These are phyloP conservation scores for Bolborhynchus lineola DNA, from an alignment of 2,113 vertebrate species.

Conservation along the genomic window DNA sequence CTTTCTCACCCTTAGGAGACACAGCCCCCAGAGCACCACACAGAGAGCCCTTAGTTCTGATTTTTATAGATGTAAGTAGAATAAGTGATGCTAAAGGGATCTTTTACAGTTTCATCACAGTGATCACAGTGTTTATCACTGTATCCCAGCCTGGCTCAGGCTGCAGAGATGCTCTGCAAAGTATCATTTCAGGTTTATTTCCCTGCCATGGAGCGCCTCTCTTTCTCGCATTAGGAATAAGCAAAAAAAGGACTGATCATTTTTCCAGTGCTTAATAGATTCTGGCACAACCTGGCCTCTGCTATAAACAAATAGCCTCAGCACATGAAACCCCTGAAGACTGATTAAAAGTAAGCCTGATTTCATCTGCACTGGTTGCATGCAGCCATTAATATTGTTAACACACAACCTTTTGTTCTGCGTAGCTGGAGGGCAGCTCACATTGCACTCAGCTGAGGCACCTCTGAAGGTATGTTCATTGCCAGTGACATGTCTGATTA, in stretches of 20 bases:
- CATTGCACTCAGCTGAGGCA: neutral
- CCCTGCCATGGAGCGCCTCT: neutral
- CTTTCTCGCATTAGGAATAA: neutral
- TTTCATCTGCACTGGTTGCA: conserved; percentile 37
- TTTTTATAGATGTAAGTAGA: neutral
- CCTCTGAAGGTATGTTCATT: conserved; percentile 1
- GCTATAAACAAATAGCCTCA: conserved; percentile 43
- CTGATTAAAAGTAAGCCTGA: conserved; percentile 52
- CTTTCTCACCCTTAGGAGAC: neutral
- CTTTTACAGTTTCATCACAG: neutral
- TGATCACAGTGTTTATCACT: neutral
- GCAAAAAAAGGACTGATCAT: neutral
- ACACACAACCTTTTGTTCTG: conserved; percentile 53
- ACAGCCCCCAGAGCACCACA: neutral
- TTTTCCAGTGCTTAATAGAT: conserved; percentile 17
- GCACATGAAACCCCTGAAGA: conserved; percentile 22
- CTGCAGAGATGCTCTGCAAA: neutral
- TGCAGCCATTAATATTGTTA: conserved; percentile 51
- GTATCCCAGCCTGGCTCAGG: neutral
- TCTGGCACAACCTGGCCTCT: conserved; percentile 36
- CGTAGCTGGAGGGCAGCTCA: conserved; percentile 52
- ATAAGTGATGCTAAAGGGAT: neutral
- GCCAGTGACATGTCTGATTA: conserved; percentile 21
- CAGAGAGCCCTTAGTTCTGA: neutral
- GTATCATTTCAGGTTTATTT: neutral